Base-by-base conservation (phyloP, 2,888 invertebrate genomes). In the Sympetrum striolatum region DNA sequence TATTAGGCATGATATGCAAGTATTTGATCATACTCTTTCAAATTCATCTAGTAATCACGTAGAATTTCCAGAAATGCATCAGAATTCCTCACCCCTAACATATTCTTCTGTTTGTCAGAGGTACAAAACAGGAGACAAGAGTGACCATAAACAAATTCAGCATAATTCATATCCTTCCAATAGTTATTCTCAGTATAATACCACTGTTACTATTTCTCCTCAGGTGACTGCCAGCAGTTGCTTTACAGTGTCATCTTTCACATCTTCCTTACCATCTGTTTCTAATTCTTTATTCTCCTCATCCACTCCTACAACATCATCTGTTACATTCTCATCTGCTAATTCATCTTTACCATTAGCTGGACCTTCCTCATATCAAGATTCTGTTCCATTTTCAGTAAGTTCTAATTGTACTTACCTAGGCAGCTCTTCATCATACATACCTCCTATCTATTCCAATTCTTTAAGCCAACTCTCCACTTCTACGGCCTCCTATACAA, bases 231-330 rank as follows among this genome's bases (percentile, higher is more conserved):
- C 86, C 58, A 64, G 35, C 12, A 86, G 60, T 60, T 86, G 86
- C 64, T 86, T 86, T 60, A 60, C 86, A n/a, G 60, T 86, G 2
- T 86, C 86, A 35, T 86, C 86, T 37, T 86, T 86, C 60, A 86
- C 86, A 6, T n/a, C 86, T 14, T 86, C 86, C 39, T 86, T n/a
- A 64, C 86, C 86, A 22, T 60, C 86, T 15, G n/a, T 37, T 31
- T 60, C 86, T 12, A 86, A 86, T 22, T 86, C 86, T 60, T 35
- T 86, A 14, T 64, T 86, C n/a, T 39, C 86, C 22, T 86, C 86
- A 18, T 86, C 58, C 22, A 60, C 58, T 58, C 35, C 60, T 37
- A 82, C 81, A 31, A 86, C 58, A 60, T n/a, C 86, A 15, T 86
- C 86, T 64, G 25, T 60, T 4, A 39, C 86, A 31, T 86, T 86